Evolutionary conservation across 2,113 vertebrate species (phyloP), one percentile per base, ranked within the genome.

Genomic region (Odontophorus gujanensis): DNA sequence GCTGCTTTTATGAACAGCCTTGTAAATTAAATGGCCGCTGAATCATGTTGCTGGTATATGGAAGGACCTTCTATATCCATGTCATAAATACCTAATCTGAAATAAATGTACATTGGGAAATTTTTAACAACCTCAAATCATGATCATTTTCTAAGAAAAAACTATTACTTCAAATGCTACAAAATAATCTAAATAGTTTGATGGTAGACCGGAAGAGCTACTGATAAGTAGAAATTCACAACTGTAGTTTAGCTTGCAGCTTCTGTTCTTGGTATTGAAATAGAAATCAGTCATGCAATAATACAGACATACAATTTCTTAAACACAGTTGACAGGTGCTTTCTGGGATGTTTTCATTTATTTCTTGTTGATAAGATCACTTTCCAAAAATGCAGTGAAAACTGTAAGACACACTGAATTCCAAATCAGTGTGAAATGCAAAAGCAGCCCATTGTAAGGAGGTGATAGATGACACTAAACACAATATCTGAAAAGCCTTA

Each of bases 341-440:
- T 69, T 77, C 62, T 77, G 59, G 63, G 91, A 30, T 81, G 24
- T 32, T 47, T 80, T 85, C 48, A 66, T 61, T 53, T 87, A 72
- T 92, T 48, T 97, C 61, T 97, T 84, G 58, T 96, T 99, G 99
- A 98, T 90, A 98, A 97, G 95, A 98, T 98, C 94, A 95, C 98
- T 96, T 99, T 98, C 95, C 97, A 97, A 90, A 98, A 98, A 96
- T 99, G 99, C 96, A 98, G 95, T 30, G 98, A 99, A 90, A 98
- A 98, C 97, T 99, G 98, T 88, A 99, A 98, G 96, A 15, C 99
- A 99, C 93, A 98, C 96, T 42, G 92, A 97, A 83, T 97, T 96
- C 48, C 98, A 96, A 77, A 97, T 98, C 89, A 99, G 98, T 95
- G 98, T 97, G 24, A 98, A 99, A 96, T 99, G 99, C 28, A 55